Evolutionary conservation across 92 coral and sea anemone species (phyloP).

Genomic region (Siderastrea siderea): DNA sequence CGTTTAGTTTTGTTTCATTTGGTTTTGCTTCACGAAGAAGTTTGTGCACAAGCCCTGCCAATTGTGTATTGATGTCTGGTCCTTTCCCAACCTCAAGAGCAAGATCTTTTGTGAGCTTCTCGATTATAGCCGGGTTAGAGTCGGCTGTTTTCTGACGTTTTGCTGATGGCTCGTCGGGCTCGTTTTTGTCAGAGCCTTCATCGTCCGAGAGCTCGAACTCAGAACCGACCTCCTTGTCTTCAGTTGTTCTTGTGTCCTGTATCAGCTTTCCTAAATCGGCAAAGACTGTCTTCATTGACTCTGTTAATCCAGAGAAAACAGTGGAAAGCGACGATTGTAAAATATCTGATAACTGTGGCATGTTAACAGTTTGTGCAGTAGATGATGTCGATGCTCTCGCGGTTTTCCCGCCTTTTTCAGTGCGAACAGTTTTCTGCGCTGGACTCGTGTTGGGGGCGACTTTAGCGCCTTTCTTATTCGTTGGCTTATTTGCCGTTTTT

Average conservation of each 20-base stretch:
- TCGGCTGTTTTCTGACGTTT: not conserved
- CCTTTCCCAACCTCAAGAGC: conserved; percentile 1
- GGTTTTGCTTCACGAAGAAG: not conserved
- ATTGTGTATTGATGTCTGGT: not conserved
- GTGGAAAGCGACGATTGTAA: not conserved
- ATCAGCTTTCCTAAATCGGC: not conserved
- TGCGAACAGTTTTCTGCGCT: not conserved
- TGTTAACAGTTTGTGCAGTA: not conserved
- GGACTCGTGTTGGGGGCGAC: too few species aligned
- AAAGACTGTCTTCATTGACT: not conserved
- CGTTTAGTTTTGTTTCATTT: not conserved
- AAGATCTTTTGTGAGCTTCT: not conserved
- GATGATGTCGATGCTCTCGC: not conserved
- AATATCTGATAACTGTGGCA: not conserved
- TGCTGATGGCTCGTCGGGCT: not conserved
- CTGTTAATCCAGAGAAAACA: not conserved
- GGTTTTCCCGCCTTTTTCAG: not conserved
- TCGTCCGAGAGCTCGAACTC: not conserved
- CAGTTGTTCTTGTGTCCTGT: not conserved
- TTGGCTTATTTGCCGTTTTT: not conserved
- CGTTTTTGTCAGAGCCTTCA: not conserved
- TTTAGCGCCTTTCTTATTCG: not conserved
- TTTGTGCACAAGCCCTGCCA: not conserved
- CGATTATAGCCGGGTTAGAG: not conserved
- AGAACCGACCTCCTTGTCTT: not conserved